Evolutionary conservation across 2,113 vertebrate genomes (phyloP).

Genomic region (Clinocottus analis): DNA sequence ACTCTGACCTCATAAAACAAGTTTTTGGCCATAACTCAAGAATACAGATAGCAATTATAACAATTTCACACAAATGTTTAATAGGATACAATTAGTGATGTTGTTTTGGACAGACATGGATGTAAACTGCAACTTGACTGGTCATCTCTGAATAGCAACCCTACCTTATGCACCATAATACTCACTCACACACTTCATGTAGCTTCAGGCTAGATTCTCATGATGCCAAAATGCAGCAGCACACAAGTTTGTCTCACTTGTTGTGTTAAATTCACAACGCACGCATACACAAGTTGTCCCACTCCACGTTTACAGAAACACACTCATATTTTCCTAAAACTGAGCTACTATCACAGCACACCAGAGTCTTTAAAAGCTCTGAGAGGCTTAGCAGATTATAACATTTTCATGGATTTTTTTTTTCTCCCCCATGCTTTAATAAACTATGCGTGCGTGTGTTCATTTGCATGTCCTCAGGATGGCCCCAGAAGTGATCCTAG

Average conservation of each 20-base stretch:
- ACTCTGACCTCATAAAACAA: too few species aligned
- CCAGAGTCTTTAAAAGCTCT: slow-evolving; percentile 67
- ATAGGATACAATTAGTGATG: too few species aligned
- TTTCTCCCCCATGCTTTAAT: slow-evolving; percentile 31
- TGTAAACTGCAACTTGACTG: too few species aligned
- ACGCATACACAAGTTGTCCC: slow-evolving; percentile 1
- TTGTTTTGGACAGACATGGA: too few species aligned
- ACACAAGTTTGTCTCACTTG: slow-evolving; percentile 21
- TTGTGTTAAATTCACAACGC: slow-evolving; percentile 12
- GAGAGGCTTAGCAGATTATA: slow-evolving; percentile 74
- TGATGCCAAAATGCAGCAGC: slow-evolving; percentile 9
- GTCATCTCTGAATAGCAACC: not conserved
- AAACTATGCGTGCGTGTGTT: slow-evolving; percentile 30
- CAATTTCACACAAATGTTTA: not conserved
- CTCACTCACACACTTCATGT: not conserved
- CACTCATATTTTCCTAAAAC: slow-evolving; percentile 47
- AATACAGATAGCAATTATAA: not conserved
- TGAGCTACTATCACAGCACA: slow-evolving; percentile 66
- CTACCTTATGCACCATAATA: not conserved
- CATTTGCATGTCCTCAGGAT: slow-evolving; percentile 85
- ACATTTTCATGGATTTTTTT: slow-evolving; percentile 60
- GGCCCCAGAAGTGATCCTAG: slow-evolving; percentile 99
- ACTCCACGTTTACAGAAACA: slow-evolving; percentile 34
- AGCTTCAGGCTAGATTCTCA: slow-evolving; percentile 19
- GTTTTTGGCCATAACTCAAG: not conserved